Conservation (phyloP, 2,888 invertebrate species). For the Caradrina clavipalpis region DNA sequence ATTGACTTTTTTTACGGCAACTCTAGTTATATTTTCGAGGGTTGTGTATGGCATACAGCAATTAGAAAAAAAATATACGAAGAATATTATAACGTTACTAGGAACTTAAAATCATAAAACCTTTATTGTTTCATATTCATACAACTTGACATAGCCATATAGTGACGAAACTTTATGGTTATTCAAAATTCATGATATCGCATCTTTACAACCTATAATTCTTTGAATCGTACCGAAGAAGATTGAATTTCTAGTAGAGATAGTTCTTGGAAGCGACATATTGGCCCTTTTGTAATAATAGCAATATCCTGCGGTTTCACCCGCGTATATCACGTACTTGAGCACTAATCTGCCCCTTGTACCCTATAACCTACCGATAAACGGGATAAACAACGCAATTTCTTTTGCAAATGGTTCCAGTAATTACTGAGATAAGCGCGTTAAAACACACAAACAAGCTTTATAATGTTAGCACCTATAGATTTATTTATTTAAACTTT, state of each 20-base stretch:
- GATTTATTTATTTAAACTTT: too few relatives aligned
- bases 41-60: too few relatives aligned
- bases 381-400: too few relatives aligned
- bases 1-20: background rate
- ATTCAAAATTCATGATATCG: conserved; percentile 43
- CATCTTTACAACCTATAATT: conserved; percentile 32
- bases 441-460: too few relatives aligned
- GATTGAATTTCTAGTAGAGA: background rate
- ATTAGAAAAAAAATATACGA: background rate
- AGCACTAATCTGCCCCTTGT: too few relatives aligned
- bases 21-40: background rate
- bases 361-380: too few relatives aligned
- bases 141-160: conserved; percentile 54
- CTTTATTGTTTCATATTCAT: conserved; percentile 63
- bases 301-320: too few relatives aligned
- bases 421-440: too few relatives aligned
- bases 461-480: background rate
- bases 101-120: conserved; percentile 46
- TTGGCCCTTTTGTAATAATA: too few relatives aligned
- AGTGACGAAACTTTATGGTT: conserved; percentile 63
- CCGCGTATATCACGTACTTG: too few relatives aligned
- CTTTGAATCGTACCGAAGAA: conserved; percentile 18
- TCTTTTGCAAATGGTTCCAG: too few relatives aligned
- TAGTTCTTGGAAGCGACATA: background rate
- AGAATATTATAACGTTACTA: background rate